Conservation (phyloP, 2,888 invertebrate species). For the Diaphora mendica region DNA sequence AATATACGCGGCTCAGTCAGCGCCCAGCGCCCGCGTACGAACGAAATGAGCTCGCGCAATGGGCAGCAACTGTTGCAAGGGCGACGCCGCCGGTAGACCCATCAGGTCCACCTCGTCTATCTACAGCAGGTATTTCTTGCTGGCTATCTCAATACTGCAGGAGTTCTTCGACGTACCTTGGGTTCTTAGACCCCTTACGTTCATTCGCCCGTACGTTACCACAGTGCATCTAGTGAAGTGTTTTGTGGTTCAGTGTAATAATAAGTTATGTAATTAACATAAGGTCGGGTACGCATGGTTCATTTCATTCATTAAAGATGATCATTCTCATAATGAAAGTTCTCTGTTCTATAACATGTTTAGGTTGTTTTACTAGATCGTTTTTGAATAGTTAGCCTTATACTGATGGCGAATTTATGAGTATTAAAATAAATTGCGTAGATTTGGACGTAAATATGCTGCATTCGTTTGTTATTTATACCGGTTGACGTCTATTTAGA, state of each 20-base stretch:
- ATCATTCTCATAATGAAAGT: constrained; percentile 22
- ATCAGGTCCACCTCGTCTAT: constrained; percentile 80
- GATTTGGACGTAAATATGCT: constrained; percentile 25
- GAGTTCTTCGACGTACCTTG: constrained; percentile 72
- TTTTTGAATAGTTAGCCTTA: not conserved
- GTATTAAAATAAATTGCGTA: not conserved
- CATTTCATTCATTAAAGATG: constrained; percentile 33
- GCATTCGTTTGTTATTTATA: constrained; percentile 26
- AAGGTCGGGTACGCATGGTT: constrained; percentile 42
- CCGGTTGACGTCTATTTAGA: constrained; percentile 24
- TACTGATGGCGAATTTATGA: not conserved
- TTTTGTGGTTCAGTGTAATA: constrained; percentile 47
- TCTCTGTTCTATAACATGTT: constrained; percentile 27
- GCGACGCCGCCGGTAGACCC: constrained; percentile 81
- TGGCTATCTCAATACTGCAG: constrained; percentile 71
- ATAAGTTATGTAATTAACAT: constrained; percentile 44
- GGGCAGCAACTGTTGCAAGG: constrained; percentile 88
- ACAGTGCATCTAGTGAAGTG: constrained; percentile 58
- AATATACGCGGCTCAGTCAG: constrained; percentile 78
- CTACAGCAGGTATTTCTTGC: constrained; percentile 83
- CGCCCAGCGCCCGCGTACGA: constrained; percentile 73
- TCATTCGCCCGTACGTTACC: constrained; percentile 68
- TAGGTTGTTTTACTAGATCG: constrained; percentile 25
- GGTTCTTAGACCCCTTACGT: constrained; percentile 66
- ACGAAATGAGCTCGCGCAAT: constrained; percentile 79